Base-by-base conservation (phyloP, 2,888 invertebrate genomes). In the Camponotus fellah region DNA sequence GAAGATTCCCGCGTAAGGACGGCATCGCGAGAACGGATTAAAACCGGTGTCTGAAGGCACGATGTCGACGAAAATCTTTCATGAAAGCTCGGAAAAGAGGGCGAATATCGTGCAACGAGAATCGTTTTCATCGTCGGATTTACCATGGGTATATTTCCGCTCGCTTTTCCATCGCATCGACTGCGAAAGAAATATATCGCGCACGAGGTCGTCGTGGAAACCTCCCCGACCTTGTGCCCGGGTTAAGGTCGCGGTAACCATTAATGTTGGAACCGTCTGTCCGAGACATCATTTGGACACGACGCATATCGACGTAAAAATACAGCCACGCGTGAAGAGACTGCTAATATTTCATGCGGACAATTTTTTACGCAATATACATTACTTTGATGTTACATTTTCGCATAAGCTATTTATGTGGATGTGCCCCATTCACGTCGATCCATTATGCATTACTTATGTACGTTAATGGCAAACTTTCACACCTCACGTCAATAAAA, bases 21-120 rank as follows among this genome's bases (percentile, higher is more conserved):
- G 56, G 32, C 12, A 60, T 53, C 53, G 12, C 21, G 40, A 8
- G 46, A 40, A 32, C 40, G 85, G 81, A 87, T 87, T 87, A 85
- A 74, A 66, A 17, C 26, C 60, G 43, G 49, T 62, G 60, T 74
- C 65, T 75, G n/a, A n/a, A 56, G 32, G 77, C 17, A 53, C n/a
- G 56, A 66, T 66, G 53, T 77, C 74, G 56, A 62, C 74, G 83
- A 85, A 87, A 83, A 85, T 84, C 84, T 84, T 6, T 40, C 69
- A 9, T 49, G 72, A 79, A 77, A 83, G 72, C 68, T 83, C 46
- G 43, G n/a, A 56, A 37, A 68, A 32, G 58, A 64, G 37, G 32
- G 14, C 64, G 85, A 64, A 64, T 60, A 60, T 26, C 49, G 74
- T 49, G 65, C 43, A 65, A 83, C n/a, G 64, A 32, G 69, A 71